Conservation (phyloP, 2,888 invertebrate genomes). For the Rugalucina vietnamica region DNA sequence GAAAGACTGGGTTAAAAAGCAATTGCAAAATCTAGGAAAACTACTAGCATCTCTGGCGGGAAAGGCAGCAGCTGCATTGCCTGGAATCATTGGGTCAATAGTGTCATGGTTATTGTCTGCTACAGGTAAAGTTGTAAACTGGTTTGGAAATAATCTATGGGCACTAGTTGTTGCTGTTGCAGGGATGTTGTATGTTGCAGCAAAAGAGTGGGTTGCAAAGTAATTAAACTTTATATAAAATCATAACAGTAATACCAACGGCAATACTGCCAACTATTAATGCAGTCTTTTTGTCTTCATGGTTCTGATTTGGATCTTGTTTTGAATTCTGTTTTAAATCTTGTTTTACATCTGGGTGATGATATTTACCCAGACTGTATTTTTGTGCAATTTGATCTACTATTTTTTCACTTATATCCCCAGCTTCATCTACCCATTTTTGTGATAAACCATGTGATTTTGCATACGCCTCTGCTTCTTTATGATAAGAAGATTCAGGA, state of each 20-base stretch:
- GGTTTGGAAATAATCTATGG: slow-evolving; percentile 18
- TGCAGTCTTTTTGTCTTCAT: not conserved
- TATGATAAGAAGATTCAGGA: not conserved
- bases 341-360: no score
- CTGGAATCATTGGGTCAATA: slow-evolving; percentile 23
- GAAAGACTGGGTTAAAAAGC: slow-evolving; percentile 46
- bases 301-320: not conserved
- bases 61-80: slow-evolving; percentile 21
- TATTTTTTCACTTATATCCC: not conserved
- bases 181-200: slow-evolving; percentile 3
- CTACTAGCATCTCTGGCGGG: slow-evolving; percentile 14
- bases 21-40: slow-evolving; percentile 6
- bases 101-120: slow-evolving; percentile 18
- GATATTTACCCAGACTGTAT: no score
- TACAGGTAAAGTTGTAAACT: not conserved
- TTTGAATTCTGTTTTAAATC: not conserved
- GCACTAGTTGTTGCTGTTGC: slow-evolving; percentile 4
- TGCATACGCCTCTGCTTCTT: slow-evolving; percentile 12
- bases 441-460: slow-evolving; percentile 18
- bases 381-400: not conserved
- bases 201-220: not conserved
- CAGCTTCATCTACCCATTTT: not conserved
- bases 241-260: not conserved
- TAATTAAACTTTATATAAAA: not conserved
- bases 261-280: not conserved